Conservation (phyloP, 37 sponge, comb jelly and placozoan species). For the Mnemiopsis leidyi region DNA sequence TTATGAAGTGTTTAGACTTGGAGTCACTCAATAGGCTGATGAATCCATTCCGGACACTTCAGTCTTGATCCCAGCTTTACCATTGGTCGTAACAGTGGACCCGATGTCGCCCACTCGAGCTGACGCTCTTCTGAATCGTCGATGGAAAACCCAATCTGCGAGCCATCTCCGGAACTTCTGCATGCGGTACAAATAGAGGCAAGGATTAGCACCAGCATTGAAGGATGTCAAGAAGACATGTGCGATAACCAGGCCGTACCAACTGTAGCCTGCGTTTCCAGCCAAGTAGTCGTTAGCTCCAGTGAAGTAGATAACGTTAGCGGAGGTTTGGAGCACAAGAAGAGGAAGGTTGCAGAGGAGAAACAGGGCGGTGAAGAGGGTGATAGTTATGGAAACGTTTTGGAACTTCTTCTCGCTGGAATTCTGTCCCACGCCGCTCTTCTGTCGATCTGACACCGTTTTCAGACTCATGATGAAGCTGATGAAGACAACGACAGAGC, state of each 20-base stretch:
- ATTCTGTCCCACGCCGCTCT: background rate
- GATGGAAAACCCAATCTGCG: too few relatives aligned
- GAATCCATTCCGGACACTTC: too few relatives aligned
- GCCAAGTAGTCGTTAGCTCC: background rate
- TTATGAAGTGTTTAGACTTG: too few relatives aligned
- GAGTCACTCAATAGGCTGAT: too few relatives aligned
- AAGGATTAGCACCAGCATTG: background rate
- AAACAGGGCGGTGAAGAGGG: background rate
- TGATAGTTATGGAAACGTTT: background rate
- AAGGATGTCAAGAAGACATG: background rate
- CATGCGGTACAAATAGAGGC: background rate
- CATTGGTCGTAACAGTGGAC: too few relatives aligned
- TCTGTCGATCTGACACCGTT: background rate
- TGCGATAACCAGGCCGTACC: background rate
- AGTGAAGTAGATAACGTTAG: background rate
- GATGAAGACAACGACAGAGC: background rate
- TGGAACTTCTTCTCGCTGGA: background rate
- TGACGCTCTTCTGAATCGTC: too few relatives aligned
- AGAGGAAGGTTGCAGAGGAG: background rate
- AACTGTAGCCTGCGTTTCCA: background rate
- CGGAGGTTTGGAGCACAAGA: background rate
- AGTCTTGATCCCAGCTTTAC: too few relatives aligned
- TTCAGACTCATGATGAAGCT: background rate
- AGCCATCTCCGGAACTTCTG: background rate
- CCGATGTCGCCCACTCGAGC: too few relatives aligned